phyloP scores from a whole-genome alignment of 2,113 vertebrate species.

The Piaya cayana region DNA sequence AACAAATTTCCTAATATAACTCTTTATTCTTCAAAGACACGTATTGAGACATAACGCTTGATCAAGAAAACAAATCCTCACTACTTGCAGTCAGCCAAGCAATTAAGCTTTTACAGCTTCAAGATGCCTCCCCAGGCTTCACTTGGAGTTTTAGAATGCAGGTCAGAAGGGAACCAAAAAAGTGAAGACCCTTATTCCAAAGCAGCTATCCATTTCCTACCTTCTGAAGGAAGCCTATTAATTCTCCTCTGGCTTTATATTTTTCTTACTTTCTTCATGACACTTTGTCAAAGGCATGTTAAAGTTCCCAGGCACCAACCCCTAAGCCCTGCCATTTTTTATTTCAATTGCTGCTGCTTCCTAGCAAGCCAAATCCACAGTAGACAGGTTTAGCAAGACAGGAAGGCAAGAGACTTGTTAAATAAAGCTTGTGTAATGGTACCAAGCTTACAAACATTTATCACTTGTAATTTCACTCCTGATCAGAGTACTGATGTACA shows the following conservation, averaged over 20 bases:
- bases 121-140: background rate
- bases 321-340: background rate
- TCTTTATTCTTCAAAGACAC: background rate
- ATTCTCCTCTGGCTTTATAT: background rate
- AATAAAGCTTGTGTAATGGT: background rate
- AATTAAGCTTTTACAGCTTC: background rate
- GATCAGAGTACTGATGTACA: background rate
- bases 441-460: background rate
- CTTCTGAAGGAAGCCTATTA: background rate
- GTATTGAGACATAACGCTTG: background rate
- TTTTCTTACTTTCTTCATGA: background rate
- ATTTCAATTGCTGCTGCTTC: background rate
- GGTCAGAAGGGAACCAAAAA: background rate
- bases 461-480: background rate
- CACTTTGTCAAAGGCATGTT: background rate
- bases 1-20: background rate
- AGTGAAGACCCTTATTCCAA: background rate
- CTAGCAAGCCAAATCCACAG: background rate
- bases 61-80: background rate
- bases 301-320: background rate
- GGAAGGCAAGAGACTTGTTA: background rate
- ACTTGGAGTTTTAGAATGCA: background rate
- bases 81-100: background rate
- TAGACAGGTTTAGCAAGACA: background rate
- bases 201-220: background rate